These are phyloP conservation scores for Psix sp. DNA, from an alignment of 1,140 invertebrate genomes.

Conservation along the genomic window DNA sequence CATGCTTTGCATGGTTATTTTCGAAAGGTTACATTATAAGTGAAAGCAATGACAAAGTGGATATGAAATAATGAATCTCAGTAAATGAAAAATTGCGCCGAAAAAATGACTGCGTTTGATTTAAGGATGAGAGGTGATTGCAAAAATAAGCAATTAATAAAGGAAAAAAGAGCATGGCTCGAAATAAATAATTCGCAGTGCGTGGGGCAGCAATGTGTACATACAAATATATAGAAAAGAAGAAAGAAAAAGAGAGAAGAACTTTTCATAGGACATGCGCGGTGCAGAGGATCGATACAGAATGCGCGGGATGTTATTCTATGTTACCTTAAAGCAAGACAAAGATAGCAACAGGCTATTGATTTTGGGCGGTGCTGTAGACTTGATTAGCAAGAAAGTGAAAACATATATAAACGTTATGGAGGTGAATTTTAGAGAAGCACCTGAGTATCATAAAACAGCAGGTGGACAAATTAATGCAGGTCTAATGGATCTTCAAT, in stretches of 20 bases:
- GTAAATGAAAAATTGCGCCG: too few species aligned
- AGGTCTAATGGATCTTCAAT: slow-evolving; percentile 9
- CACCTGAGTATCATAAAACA: slow-evolving; percentile 24
- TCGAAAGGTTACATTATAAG: too few species aligned
- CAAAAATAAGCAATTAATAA: too few species aligned
- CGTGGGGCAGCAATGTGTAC: slow-evolving; percentile 17
- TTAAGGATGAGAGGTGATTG: too few species aligned
- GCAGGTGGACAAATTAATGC: slow-evolving; percentile 20
- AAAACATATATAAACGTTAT: slow-evolving; percentile 46
- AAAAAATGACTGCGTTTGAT: too few species aligned
- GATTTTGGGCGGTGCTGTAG: slow-evolving; percentile 32
- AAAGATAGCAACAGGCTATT: slow-evolving; percentile 27
- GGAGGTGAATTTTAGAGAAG: slow-evolving; percentile 36
- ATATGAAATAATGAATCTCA: too few species aligned
- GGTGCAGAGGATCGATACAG: slow-evolving; percentile 65
- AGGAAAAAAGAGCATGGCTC: slow-evolving; percentile 13
- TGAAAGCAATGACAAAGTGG: too few species aligned
- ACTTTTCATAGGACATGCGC: slow-evolving; percentile 66
- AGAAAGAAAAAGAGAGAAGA: slow-evolving; percentile 40
- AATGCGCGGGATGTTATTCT: slow-evolving; percentile 22
- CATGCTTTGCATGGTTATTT: too few species aligned
- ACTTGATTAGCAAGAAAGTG: slow-evolving; percentile 47
- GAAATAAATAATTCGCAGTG: slow-evolving; percentile 42
- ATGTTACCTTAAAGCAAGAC: background rate
- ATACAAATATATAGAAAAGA: background rate